A percentile compares a stretch with the other conserved stretches of the same genome.
These are phyloP conservation scores for Cyprinella venusta DNA, from an alignment of 2,797 vertebrate genomes.

Conservation along the genomic window DNA sequence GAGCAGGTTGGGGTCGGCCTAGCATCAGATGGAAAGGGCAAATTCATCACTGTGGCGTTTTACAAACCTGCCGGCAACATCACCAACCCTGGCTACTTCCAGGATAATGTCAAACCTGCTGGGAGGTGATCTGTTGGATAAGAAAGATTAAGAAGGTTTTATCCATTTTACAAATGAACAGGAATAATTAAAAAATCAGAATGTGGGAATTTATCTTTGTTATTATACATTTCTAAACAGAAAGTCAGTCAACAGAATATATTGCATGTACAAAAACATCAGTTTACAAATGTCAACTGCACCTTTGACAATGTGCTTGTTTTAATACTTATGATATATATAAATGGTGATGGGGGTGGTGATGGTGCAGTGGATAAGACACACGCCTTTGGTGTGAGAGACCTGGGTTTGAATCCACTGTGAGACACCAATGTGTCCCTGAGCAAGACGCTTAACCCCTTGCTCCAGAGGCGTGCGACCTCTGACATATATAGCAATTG, in stretches of 20 bases:
- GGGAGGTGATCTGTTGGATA: conserved; percentile 24
- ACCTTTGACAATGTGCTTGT: background rate
- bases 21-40: conserved; percentile 63
- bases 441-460: no score
- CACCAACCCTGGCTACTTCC: conserved; percentile 67
- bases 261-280: background rate
- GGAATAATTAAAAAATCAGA: background rate
- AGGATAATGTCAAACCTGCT: conserved; percentile 64
- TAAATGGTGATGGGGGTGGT: background rate
- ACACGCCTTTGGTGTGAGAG: no score
- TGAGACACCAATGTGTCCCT: no score
- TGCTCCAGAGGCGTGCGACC: no score
- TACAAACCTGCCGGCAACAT: conserved; percentile 68
- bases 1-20: conserved; percentile 61
- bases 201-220: background rate
- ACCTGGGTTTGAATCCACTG: no score
- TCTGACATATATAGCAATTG: no score
- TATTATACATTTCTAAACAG: background rate
- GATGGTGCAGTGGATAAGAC: no score
- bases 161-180: background rate
- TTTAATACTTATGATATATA: background rate
- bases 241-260: background rate
- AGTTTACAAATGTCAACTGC: background rate
- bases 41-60: conserved; percentile 66
- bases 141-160: background rate